Conservation (phyloP, 1,140 invertebrate species). For the Coelopa frigida region DNA sequence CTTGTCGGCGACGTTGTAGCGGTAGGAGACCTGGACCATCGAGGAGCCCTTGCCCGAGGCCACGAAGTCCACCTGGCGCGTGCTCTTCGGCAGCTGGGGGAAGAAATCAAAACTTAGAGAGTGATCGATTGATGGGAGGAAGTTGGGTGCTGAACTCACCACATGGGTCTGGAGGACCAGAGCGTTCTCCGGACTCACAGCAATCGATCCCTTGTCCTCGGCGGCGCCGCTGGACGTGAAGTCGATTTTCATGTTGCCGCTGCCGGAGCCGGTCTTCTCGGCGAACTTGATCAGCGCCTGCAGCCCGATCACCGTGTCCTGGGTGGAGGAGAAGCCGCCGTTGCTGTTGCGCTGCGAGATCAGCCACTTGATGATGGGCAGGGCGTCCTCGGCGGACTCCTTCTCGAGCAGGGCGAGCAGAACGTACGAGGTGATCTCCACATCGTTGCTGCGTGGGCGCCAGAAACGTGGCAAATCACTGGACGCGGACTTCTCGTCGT, state of each 20-base stretch:
- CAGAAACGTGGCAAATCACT: neutral
- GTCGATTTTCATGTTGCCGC: conserved; percentile 28
- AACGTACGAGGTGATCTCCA: conserved; percentile 72
- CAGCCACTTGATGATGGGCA: conserved; percentile 62
- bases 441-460: conserved; percentile 55
- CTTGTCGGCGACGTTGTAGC: conserved; percentile 74
- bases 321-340: conserved; percentile 70
- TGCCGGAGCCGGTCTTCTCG: conserved; percentile 29
- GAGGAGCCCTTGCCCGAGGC: conserved; percentile 69
- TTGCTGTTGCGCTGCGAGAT: conserved; percentile 64
- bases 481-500: conserved; percentile 26
- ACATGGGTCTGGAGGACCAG: conserved; percentile 46
- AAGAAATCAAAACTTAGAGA: neutral
- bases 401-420: conserved; percentile 57
- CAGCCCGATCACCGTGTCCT: conserved; percentile 61
- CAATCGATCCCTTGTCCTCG: conserved; percentile 40
- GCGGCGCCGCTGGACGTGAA: conserved; percentile 17
- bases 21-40: conserved; percentile 69
- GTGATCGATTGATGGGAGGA: neutral
- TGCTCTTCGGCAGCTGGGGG: conserved; percentile 21
- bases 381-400: conserved; percentile 50
- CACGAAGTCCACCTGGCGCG: conserved; percentile 50
- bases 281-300: conserved; percentile 59
- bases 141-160: conserved; percentile 21
- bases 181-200: conserved; percentile 43